phyloP scores from a whole-genome alignment of 2,113 vertebrate genomes.

The Catharus fuscescens region DNA sequence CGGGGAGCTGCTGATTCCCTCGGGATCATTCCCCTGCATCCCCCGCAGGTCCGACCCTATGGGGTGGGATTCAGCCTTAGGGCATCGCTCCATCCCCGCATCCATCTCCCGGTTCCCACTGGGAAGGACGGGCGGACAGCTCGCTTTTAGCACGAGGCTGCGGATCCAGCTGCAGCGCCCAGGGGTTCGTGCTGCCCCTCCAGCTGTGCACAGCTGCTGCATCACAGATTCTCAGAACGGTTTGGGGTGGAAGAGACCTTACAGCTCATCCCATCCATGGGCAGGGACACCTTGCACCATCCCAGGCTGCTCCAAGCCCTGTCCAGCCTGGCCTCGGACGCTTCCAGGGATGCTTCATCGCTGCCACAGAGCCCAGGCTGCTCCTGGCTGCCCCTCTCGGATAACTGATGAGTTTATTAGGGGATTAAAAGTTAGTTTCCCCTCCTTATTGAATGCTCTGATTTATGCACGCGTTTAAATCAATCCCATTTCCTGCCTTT shows the following conservation, averaged over 20 bases:
- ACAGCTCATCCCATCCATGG: neutral
- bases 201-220: neutral
- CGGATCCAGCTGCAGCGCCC: neutral
- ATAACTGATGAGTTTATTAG: neutral
- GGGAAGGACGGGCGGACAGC: neutral
- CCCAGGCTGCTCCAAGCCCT: neutral
- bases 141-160: accelerated
- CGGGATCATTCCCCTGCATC: accelerated
- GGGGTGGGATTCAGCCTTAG: accelerated
- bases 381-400: neutral
- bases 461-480: neutral
- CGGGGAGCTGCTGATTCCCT: accelerated
- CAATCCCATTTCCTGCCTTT: conserved; percentile 36
- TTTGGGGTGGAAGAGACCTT: neutral
- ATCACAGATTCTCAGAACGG: neutral
- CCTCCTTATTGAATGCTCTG: conserved; percentile 1
- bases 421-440: conserved; percentile 15
- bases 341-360: neutral
- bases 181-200: neutral
- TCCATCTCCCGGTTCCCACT: accelerated
- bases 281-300: neutral
- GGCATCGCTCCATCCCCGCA: neutral
- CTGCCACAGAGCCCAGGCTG: neutral
- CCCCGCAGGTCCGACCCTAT: neutral
- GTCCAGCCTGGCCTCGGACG: neutral